A percentile compares a stretch with the other conserved stretches of the same genome.
Evolutionary conservation across 2,797 vertebrate genomes (phyloP).

Genomic region (Siniperca undulata): DNA sequence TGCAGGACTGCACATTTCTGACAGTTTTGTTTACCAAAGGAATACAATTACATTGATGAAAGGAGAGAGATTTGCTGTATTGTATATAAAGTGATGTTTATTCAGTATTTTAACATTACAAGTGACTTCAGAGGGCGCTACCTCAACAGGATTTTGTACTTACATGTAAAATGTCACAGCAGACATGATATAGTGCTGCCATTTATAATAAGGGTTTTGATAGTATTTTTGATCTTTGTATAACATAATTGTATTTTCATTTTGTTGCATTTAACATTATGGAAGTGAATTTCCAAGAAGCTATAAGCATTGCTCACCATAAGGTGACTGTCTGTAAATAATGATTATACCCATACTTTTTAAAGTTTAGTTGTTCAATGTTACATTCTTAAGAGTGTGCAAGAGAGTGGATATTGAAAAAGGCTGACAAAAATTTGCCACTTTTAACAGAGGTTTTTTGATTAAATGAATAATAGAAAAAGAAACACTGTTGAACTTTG

Average conservation of each 20-base stretch:
- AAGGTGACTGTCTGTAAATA: constrained; percentile 88
- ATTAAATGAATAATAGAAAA: constrained; percentile 87
- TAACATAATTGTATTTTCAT: constrained; percentile 91
- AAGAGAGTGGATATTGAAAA: constrained; percentile 79
- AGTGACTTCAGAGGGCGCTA: constrained; percentile 90
- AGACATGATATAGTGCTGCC: constrained; percentile 89
- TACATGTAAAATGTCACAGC: constrained; percentile 88
- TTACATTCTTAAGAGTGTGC: constrained; percentile 80
- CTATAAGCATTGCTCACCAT: constrained; percentile 87
- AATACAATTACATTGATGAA: constrained; percentile 85
- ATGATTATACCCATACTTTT: constrained; percentile 83
- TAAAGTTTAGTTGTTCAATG: constrained; percentile 85
- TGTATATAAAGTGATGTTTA: constrained; percentile 88
- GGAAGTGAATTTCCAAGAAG: constrained; percentile 87
- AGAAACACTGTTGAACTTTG: constrained; percentile 88
- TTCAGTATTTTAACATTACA: constrained; percentile 90
- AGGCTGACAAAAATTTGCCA: constrained; percentile 81
- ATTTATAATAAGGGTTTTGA: constrained; percentile 91
- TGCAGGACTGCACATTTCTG: constrained; percentile 88
- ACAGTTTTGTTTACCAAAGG: constrained; percentile 91
- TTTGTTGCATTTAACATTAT: constrained; percentile 87
- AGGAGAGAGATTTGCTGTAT: constrained; percentile 87
- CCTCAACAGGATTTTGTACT: constrained; percentile 91
- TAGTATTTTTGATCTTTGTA: constrained; percentile 93
- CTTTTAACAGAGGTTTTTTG: constrained; percentile 85